Evolutionary conservation across 2,113 vertebrate species (phyloP).

Genomic region (Neolamprologus devosi): DNA sequence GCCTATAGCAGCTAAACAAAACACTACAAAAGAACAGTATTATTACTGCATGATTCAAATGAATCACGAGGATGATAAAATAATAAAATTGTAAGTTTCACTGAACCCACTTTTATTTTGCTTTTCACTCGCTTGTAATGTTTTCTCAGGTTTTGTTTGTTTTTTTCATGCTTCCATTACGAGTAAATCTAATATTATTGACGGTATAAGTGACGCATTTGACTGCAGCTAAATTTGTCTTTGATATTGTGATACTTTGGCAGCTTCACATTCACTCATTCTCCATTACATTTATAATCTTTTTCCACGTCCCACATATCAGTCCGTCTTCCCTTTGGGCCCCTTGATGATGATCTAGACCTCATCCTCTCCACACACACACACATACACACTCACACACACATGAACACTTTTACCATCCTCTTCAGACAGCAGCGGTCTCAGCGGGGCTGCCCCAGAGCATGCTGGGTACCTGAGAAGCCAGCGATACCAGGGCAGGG

Average conservation of each 20-base stretch:
- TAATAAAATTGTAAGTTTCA: background rate
- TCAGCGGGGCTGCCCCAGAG: conserved; percentile 51
- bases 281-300: conserved; percentile 1
- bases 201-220: background rate
- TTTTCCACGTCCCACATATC: conserved; percentile 3
- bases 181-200: background rate
- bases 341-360: conserved; percentile 16
- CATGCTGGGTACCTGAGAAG: conserved; percentile 62
- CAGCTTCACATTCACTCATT: background rate
- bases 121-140: background rate
- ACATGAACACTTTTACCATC: background rate
- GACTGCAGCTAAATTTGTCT: background rate
- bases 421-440: conserved; percentile 58
- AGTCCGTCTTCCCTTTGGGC: conserved; percentile 4
- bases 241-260: background rate
- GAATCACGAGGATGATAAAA: background rate
- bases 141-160: background rate
- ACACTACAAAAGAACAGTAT: background rate
- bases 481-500: conserved; percentile 34
- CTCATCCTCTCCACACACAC: background rate
- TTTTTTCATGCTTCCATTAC: background rate
- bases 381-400: background rate
- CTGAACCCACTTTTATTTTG: background rate
- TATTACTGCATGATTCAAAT: background rate
- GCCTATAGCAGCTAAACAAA: background rate